Base-by-base conservation (phyloP, 2,113 vertebrate species). In the Condylura cristata region DNA sequence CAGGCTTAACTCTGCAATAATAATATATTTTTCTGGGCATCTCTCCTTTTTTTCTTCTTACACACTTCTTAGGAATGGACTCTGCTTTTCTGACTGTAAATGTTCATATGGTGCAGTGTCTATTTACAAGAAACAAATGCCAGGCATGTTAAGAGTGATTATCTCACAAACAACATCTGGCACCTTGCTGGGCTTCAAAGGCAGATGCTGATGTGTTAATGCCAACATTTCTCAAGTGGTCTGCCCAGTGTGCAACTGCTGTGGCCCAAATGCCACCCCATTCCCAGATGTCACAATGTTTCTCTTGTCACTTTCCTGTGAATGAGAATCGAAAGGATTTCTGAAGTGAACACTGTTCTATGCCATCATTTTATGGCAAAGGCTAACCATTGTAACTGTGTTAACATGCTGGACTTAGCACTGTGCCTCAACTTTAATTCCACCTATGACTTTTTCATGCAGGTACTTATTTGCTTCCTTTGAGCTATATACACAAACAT, bases 141-240 rank as follows among this genome's bases (percentile, higher is more conserved):
- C 90, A 96, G 83, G 66, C 37, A n/a, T 3, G 30, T 28, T 58
- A 86, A 91, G 66, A 91, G 60, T 72, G 86, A 41, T 92, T 94
- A 71, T 41, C 61, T 92, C 86, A 90, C 81, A 96, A 90, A 71
- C 51, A 97, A 94, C 93, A 93, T 66, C 94, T 97, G 93, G 76
- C 46, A 91, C 76, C 91, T 74, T 41, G 65, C 85, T 80, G 93
- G 86, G 89, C 92, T 95, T 89, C 72, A 34, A 6, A 89, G 95
- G 75, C 97, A 97, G 96, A 96, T 93, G 93, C 76, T 63, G 28
- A 44, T 46, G 34, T 65, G 60, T 51, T 24, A 82, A 94, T 3
- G 88, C 86, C 91, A 93, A 68, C 12, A 6, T 93, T 95, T 92
- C 79, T 92, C 90, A 87, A 94, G 94, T 41, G 80, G 34, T 66